phyloP scores from a whole-genome alignment of 2,113 vertebrate species.

The Pyxicephalus adspersus region DNA sequence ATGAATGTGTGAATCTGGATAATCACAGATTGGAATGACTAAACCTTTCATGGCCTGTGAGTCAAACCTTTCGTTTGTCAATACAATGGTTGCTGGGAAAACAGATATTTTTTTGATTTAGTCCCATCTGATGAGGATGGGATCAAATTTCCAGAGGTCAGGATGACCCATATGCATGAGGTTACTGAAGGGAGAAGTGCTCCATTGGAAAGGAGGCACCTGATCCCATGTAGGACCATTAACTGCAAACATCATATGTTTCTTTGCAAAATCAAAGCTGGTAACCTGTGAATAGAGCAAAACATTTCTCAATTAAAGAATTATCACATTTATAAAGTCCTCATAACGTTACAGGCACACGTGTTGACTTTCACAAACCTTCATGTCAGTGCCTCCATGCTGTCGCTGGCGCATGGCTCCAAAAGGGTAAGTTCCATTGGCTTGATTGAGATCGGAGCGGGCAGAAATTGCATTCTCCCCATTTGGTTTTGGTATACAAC shows the following conservation, averaged over 20 bases:
- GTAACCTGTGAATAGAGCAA: slow-evolving; percentile 77
- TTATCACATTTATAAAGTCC: neutral
- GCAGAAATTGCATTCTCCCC: slow-evolving; percentile 90
- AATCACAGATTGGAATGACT: too few relatives aligned
- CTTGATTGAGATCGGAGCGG: slow-evolving; percentile 88
- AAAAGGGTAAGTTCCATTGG: slow-evolving; percentile 93
- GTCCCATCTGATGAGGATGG: slow-evolving; percentile 81
- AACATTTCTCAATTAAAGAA: neutral
- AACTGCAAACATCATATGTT: slow-evolving; percentile 76
- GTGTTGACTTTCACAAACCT: slow-evolving; percentile 67
- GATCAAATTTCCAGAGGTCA: slow-evolving; percentile 86
- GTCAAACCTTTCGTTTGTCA: too few relatives aligned
- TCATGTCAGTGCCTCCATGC: slow-evolving; percentile 91
- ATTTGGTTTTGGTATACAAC: slow-evolving; percentile 79
- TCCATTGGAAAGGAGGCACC: slow-evolving; percentile 90
- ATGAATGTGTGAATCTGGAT: too few relatives aligned
- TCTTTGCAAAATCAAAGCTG: slow-evolving; percentile 73
- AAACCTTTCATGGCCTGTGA: too few relatives aligned
- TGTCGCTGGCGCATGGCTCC: slow-evolving; percentile 84
- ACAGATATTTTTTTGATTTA: slow-evolving; percentile 58
- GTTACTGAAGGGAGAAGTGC: slow-evolving; percentile 78
- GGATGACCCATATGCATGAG: slow-evolving; percentile 91
- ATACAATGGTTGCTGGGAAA: neutral
- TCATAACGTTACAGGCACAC: neutral
- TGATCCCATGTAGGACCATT: slow-evolving; percentile 90